Percentiles rank a stretch among this genome's conserved stretches.
phyloP scores from a whole-genome alignment of 2,797 vertebrate species.

The Coluber constrictor region DNA sequence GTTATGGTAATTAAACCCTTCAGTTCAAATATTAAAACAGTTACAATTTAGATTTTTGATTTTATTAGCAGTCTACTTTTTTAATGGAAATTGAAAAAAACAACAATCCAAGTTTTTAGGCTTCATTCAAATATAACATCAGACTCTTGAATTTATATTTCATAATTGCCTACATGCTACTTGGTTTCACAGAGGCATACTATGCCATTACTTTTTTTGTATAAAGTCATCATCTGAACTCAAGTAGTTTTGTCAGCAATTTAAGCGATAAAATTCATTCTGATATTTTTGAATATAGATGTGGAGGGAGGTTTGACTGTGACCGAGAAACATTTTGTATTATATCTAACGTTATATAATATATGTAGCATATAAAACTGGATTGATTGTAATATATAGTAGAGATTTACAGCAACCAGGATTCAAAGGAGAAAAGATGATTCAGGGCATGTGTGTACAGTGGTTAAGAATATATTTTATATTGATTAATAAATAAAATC shows the following conservation, averaged over 20 bases:
- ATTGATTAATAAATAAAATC: neutral
- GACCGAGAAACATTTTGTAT: neutral
- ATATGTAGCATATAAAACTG: neutral
- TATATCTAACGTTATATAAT: neutral
- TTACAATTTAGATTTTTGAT: neutral
- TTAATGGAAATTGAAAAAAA: neutral
- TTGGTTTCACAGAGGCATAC: neutral
- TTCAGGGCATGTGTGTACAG: neutral
- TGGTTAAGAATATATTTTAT: neutral
- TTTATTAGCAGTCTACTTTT: neutral
- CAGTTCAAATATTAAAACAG: neutral
- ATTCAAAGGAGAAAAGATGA: neutral
- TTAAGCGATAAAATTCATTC: neutral
- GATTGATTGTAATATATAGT: neutral
- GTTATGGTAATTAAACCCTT: neutral
- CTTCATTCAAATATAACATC: neutral
- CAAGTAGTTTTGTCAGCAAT: neutral
- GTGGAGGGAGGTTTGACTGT: neutral
- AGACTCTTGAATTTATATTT: neutral
- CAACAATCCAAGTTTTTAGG: neutral
- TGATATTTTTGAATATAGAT: neutral
- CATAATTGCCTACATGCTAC: neutral
- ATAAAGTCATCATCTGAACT: neutral
- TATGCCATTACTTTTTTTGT: neutral
- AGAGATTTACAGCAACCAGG: neutral